Evolutionary conservation across 2,888 invertebrate genomes (phyloP).

Genomic region (Melanotus villosus): DNA sequence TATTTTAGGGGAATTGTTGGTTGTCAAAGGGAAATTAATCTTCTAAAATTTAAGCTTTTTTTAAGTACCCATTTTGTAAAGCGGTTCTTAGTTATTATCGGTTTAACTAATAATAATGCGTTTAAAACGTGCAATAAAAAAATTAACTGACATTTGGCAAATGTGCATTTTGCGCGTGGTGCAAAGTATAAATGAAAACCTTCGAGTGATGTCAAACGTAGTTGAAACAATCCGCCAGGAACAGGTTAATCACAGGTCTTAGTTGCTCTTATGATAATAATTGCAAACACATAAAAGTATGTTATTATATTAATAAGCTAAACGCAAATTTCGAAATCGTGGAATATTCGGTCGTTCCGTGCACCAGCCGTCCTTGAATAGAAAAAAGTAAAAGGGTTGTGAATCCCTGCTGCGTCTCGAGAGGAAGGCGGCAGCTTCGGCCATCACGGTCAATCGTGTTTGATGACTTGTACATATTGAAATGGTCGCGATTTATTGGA

Average conservation of each 20-base stretch:
- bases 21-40: too few species aligned
- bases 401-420: constrained; percentile 36
- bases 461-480: constrained; percentile 16
- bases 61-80: neutral
- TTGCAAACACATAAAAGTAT: constrained; percentile 31
- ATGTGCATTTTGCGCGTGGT: neutral
- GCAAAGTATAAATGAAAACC: constrained; percentile 3
- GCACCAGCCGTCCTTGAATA: constrained; percentile 23
- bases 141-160: neutral
- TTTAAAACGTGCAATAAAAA: neutral
- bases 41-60: neutral
- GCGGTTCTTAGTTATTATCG: neutral
- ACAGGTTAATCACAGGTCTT: constrained; percentile 25
- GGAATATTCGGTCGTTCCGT: constrained; percentile 39
- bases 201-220: constrained; percentile 14
- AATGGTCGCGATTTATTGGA: constrained; percentile 9
- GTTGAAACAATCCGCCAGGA: constrained; percentile 7
- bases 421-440: constrained; percentile 28
- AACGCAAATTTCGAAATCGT: constrained; percentile 41
- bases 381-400: constrained; percentile 38
- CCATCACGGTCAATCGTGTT: constrained; percentile 29
- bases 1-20: neutral
- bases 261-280: constrained; percentile 23
- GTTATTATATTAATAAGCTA: constrained; percentile 39
- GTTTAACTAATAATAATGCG: neutral